Evolutionary conservation across 2,797 vertebrate genomes (phyloP).

Genomic region (Gymnoscopelus braueri): DNA sequence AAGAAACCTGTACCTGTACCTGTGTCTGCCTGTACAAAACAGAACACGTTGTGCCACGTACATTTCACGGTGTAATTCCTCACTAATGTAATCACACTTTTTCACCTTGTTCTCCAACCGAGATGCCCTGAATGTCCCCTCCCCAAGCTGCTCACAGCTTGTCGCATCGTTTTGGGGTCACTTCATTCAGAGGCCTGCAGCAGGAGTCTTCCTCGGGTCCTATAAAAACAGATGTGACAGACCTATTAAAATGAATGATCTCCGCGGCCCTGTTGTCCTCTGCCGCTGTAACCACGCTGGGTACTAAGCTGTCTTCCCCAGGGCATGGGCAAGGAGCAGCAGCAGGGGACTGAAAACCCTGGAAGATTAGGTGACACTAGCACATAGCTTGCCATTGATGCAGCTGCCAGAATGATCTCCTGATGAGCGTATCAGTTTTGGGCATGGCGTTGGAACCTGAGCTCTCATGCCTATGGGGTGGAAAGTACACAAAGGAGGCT

Average conservation of each 20-base stretch:
- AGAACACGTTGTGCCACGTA: no score
- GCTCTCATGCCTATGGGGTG: slow-evolving; percentile 55
- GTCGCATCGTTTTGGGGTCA: slow-evolving; percentile 79
- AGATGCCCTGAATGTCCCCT: slow-evolving; percentile 1
- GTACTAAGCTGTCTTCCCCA: slow-evolving; percentile 72
- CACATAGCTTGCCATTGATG: slow-evolving; percentile 79
- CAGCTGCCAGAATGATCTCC: slow-evolving; percentile 80
- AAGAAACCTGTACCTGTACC: no score
- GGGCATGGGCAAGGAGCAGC: slow-evolving; percentile 59
- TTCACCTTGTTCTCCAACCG: slow-evolving; percentile 33
- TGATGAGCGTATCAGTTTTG: slow-evolving; percentile 74
- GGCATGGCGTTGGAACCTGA: slow-evolving; percentile 63
- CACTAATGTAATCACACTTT: slow-evolving; percentile 28
- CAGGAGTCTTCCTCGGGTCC: slow-evolving; percentile 71
- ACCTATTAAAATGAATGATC: slow-evolving; percentile 85
- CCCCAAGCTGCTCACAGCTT: slow-evolving; percentile 65
- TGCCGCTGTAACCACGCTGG: slow-evolving; percentile 63
- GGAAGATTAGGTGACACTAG: slow-evolving; percentile 77
- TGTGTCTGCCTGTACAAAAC: no score
- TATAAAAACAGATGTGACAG: slow-evolving; percentile 82
- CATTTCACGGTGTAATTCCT: no score
- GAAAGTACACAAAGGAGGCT: slow-evolving; percentile 35
- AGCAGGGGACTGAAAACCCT: slow-evolving; percentile 55
- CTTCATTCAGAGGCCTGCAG: slow-evolving; percentile 70
- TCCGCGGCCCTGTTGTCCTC: slow-evolving; percentile 63